These are phyloP conservation scores for Tenthredo notha DNA, from an alignment of 2,888 invertebrate genomes.

Conservation along the genomic window DNA sequence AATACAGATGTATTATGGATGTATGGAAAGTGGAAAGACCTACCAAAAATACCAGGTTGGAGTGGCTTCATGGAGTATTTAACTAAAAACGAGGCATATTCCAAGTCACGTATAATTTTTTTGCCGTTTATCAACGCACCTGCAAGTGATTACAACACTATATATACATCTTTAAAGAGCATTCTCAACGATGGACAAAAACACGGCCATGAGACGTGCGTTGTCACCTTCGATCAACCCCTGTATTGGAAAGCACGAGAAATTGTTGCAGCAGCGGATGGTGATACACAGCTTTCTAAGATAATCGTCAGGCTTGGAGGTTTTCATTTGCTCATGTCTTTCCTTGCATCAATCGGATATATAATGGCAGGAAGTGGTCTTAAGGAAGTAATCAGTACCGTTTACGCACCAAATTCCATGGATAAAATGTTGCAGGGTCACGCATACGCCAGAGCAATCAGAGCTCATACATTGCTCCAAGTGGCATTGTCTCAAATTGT, in stretches of 20 bases:
- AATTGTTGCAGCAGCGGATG: too few relatives aligned
- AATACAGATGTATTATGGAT: too few relatives aligned
- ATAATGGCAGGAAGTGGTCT: constrained; percentile 63
- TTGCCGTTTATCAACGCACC: constrained; percentile 59
- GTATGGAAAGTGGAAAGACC: too few relatives aligned
- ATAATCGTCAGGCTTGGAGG: too few relatives aligned
- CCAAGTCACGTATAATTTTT: constrained; percentile 47
- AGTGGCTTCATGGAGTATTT: constrained; percentile 62
- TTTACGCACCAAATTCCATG: constrained; percentile 60
- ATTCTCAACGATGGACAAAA: too few relatives aligned
- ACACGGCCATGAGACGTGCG: too few relatives aligned
- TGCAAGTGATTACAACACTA: constrained; percentile 60
- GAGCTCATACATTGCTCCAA: constrained; percentile 64
- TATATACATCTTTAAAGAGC: constrained; percentile 58
- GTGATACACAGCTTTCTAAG: too few relatives aligned
- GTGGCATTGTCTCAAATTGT: constrained; percentile 57
- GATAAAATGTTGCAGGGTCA: too few relatives aligned
- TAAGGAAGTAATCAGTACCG: constrained; percentile 57
- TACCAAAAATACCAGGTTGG: constrained; percentile 59
- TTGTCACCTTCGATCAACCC: too few relatives aligned
- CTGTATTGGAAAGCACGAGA: too few relatives aligned
- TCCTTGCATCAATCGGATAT: constrained; percentile 60
- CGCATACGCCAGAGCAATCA: constrained; percentile 66
- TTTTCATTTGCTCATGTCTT: constrained; percentile 58
- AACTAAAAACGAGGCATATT: constrained; percentile 49